phyloP scores from a whole-genome alignment of 2,113 vertebrate genomes.

The Hippocampus barbouri region DNA sequence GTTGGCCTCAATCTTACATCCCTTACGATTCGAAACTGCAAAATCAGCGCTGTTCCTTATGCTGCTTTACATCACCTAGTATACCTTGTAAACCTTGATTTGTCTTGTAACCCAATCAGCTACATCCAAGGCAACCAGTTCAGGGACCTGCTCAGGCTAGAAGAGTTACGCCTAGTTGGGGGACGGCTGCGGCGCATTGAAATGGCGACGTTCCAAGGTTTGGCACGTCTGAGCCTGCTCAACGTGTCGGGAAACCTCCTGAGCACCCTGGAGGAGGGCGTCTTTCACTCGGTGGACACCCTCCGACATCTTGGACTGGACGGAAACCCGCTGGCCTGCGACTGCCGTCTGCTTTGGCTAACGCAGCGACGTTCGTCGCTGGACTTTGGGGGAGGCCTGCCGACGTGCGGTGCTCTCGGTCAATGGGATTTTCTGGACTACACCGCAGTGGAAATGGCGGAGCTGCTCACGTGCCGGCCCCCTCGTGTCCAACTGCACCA shows the following conservation, averaged over 20 bases:
- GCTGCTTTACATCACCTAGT: constrained; percentile 74
- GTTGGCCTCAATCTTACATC: constrained; percentile 80
- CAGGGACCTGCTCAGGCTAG: constrained; percentile 72
- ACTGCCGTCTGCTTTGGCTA: constrained; percentile 85
- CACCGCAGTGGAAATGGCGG: constrained; percentile 59
- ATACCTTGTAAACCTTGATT: constrained; percentile 78
- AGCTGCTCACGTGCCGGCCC: constrained; percentile 76
- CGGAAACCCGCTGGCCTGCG: constrained; percentile 80
- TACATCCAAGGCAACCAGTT: constrained; percentile 67
- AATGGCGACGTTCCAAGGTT: constrained; percentile 72
- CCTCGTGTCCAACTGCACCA: constrained; percentile 70
- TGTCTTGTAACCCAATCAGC: constrained; percentile 83
- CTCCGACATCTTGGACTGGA: constrained; percentile 77
- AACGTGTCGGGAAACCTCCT: constrained; percentile 79
- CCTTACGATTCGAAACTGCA: constrained; percentile 75
- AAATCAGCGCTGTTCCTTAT: constrained; percentile 76
- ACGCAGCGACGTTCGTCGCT: constrained; percentile 60
- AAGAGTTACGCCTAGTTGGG: constrained; percentile 78
- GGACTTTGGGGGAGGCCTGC: constrained; percentile 64
- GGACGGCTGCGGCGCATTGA: constrained; percentile 71
- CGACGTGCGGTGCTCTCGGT: constrained; percentile 70
- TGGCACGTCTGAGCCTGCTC: constrained; percentile 70
- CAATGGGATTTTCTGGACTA: constrained; percentile 71
- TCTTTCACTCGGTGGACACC: constrained; percentile 72
- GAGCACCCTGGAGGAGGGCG: constrained; percentile 73